These are phyloP conservation scores for Andrena praecox DNA, from an alignment of 2,888 invertebrate genomes.

Conservation along the genomic window DNA sequence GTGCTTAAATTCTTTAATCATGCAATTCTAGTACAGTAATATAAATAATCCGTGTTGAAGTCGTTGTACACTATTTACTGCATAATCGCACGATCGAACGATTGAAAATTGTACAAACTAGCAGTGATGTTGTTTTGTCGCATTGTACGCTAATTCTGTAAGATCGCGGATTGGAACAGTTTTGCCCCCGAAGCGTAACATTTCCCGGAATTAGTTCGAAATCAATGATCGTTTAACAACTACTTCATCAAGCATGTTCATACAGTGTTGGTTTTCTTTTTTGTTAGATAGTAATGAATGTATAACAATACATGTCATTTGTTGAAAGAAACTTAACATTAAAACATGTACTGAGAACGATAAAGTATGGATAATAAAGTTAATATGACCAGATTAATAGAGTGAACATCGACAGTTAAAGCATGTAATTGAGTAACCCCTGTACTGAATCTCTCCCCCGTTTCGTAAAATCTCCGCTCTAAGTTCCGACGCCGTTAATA, in stretches of 20 bases:
- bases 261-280: conserved; percentile 9
- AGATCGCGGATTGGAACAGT: conserved; percentile 30
- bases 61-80: conserved; percentile 28
- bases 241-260: conserved; percentile 28
- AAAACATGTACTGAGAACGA: conserved; percentile 49
- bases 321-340: conserved; percentile 36
- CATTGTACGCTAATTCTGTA: conserved; percentile 9
- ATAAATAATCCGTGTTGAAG: conserved; percentile 47
- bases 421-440: conserved; percentile 17
- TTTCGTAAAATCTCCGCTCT: conserved; percentile 17
- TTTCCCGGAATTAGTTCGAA: conserved; percentile 9
- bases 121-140: conserved; percentile 9
- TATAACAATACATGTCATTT: conserved; percentile 36
- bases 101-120: conserved; percentile 50
- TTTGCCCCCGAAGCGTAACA: conserved; percentile 17
- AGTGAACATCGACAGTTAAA: conserved; percentile 20
- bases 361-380: conserved; percentile 54
- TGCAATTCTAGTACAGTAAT: conserved; percentile 30
- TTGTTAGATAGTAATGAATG: conserved; percentile 44
- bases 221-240: conserved; percentile 23
- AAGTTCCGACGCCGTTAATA: background rate
- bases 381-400: conserved; percentile 41
- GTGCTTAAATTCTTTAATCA: conserved; percentile 24
- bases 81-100: conserved; percentile 28
- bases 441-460: conserved; percentile 21